Conservation (phyloP, 2,797 vertebrate genomes). For the Philypnodon macrostomus region DNA sequence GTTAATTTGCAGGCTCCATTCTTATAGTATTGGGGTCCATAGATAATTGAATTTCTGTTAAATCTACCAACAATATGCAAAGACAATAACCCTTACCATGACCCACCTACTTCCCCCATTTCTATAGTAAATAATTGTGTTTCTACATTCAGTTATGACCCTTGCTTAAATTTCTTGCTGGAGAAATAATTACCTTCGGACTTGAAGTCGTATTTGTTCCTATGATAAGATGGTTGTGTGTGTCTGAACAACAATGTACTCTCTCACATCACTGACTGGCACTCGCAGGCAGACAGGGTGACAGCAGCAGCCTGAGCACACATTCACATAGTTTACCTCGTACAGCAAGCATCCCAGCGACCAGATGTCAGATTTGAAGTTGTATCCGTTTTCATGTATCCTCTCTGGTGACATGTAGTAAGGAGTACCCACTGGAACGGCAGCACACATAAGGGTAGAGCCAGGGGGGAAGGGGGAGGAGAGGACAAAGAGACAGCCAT, state of each 20-base stretch:
- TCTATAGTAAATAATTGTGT: no score
- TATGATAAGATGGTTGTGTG: conserved; percentile 14
- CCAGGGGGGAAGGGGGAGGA: conserved; percentile 5
- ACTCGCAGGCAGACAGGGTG: conserved; percentile 43
- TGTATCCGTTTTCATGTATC: conserved; percentile 86
- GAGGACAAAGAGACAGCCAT: conserved; percentile 41
- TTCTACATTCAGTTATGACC: no score
- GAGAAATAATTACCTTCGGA: no score
- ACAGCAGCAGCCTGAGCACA: conserved; percentile 57
- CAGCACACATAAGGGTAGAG: conserved; percentile 54
- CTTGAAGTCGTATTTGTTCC: no score
- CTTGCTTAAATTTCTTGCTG: no score
- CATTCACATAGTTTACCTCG: conserved; percentile 84
- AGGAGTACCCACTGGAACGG: conserved; percentile 97
- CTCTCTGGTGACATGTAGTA: conserved; percentile 88
- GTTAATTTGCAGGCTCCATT: no score
- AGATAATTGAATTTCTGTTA: no score
- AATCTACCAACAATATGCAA: no score
- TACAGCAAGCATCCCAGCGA: conserved; percentile 97
- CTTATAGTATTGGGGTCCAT: no score
- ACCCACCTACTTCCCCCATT: no score
- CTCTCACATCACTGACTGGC: conserved; percentile 49
- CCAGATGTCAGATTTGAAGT: conserved; percentile 89
- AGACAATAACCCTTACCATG: no score
- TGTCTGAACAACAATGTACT: conserved; percentile 31